Evolutionary conservation across 2,113 vertebrate species (phyloP).

Genomic region (Oreochromis spilurus): DNA sequence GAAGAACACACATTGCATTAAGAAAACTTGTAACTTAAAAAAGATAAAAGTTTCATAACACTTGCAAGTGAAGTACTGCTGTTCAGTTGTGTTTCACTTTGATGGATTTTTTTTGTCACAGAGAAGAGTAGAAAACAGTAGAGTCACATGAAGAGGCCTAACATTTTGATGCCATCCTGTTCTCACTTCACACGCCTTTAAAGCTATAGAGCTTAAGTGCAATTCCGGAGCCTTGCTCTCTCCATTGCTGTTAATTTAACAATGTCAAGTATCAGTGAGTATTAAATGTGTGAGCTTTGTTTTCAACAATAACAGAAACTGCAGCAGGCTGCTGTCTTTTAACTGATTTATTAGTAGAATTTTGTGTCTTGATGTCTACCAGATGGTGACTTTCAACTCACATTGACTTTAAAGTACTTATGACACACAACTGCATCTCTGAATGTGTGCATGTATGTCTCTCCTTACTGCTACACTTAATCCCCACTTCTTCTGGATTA

Average conservation of each 20-base stretch:
- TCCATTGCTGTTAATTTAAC: background rate
- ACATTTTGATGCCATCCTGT: background rate
- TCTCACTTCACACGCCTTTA: background rate
- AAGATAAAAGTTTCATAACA: background rate
- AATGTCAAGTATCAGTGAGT: background rate
- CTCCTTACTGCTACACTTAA: background rate
- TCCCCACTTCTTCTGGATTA: constrained; percentile 9
- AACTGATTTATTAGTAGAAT: background rate
- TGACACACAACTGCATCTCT: background rate
- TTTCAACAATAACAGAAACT: background rate
- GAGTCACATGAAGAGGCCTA: background rate
- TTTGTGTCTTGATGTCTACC: background rate
- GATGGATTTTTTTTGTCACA: background rate
- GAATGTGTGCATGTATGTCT: background rate
- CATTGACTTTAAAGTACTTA: background rate
- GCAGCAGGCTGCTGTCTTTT: background rate
- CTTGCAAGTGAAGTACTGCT: background rate
- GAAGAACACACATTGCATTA: background rate
- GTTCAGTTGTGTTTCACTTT: background rate
- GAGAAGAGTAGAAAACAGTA: background rate
- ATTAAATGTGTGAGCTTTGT: background rate
- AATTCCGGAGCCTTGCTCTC: background rate
- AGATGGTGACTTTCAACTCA: background rate
- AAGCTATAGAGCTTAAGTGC: background rate
- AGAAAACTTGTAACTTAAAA: background rate